These are phyloP conservation scores for Enteromius afrohamiltoni DNA, from an alignment of 2,797 vertebrate species.

Conservation along the genomic window DNA sequence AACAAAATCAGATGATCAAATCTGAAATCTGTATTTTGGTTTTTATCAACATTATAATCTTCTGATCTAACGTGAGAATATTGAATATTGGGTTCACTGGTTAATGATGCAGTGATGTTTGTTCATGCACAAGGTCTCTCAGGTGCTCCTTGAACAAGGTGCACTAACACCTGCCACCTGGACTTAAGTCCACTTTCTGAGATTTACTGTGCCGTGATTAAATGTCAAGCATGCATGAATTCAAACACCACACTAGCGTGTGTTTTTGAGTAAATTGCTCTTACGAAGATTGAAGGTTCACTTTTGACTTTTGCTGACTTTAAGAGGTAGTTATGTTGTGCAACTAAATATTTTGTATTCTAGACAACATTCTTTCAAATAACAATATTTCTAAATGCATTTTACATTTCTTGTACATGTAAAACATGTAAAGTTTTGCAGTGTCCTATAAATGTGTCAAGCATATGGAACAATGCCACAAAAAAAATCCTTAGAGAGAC, in stretches of 20 bases:
- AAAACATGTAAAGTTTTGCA: background rate
- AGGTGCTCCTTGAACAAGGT: constrained; percentile 72
- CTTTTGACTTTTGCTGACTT: constrained; percentile 5
- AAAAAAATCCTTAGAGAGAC: background rate
- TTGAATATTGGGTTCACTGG: background rate
- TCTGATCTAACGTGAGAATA: background rate
- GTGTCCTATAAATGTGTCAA: background rate
- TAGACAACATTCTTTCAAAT: background rate
- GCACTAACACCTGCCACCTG: constrained; percentile 81
- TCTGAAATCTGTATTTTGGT: background rate
- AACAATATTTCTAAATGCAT: background rate
- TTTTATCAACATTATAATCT: background rate
- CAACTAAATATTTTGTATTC: background rate
- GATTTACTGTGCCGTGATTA: constrained; percentile 71
- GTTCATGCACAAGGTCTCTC: constrained; percentile 75
- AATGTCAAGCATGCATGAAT: constrained; percentile 58
- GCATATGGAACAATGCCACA: background rate
- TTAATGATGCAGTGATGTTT: constrained; percentile 58
- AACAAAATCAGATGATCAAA: background rate
- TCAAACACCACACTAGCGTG: background rate
- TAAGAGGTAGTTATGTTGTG: background rate
- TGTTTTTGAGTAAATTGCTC: background rate
- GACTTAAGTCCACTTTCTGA: constrained; percentile 66
- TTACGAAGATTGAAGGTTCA: background rate
- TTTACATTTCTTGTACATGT: background rate